Evolutionary conservation across 2,888 invertebrate genomes (phyloP), one percentile per base, ranked within the genome.

Genomic region (Caenorhabditis sp.): DNA sequence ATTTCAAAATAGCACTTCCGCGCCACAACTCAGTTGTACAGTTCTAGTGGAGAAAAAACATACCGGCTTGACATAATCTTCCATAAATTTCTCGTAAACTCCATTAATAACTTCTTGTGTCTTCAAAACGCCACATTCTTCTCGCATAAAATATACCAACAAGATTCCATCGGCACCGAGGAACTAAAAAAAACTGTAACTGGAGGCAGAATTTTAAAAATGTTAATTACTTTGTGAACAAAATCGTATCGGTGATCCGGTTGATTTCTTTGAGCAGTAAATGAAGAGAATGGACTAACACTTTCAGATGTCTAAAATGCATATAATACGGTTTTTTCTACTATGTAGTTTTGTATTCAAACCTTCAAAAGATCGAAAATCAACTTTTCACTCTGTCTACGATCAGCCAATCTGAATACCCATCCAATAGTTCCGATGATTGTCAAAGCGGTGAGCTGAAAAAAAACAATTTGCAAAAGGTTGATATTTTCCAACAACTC

Each of bases 161-260:
- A 74, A 58, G 36, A 69, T 62, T 23, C 74, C 74, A 43, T 74
- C 74, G 31, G 66, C 55, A 19, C 69, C 53, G 24, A 74, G 50
- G 27, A 68, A 74, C 24, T 74, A 54, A 54, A 62, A 54, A 10
- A 58, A 58, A 37, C 12, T 36, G 6, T 21, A 10, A 31, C 31
- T 31, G 31, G 10, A 31, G 10, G 31, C 8, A 5, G 19, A 58
- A 26, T 3, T 36, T 58, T 37, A 19, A 19, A 26, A 10, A 17
- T 23, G 53, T 23, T 19, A 36, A 12, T 26, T 59, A 60, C 60
- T 19, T 53, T 51, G 36, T 68, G 66, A 17, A 69, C 69, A 24
- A 73, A 73, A 36, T 65, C 62, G 62, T 65, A 68, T 10, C 62
- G 72, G 36, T 68, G 27, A 1, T 64, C 67, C 19, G 43, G 24